Evolutionary conservation across 1,140 invertebrate genomes (phyloP), one percentile per base, ranked within the genome.

Genomic region (Yoshiicerus persimilis): DNA sequence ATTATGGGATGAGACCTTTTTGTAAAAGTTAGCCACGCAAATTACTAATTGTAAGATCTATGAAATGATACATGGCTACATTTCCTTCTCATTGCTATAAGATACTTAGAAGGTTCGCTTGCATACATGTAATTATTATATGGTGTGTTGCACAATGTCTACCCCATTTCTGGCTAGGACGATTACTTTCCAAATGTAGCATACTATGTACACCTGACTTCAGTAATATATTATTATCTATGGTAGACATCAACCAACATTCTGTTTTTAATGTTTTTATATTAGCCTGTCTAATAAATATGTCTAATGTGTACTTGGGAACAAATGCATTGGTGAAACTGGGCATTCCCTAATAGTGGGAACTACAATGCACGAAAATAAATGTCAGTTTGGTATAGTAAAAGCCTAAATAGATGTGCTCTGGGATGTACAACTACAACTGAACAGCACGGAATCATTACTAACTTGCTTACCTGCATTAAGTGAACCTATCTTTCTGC

Each of bases 281-380:
- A 70, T 30, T 70, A 70, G 75, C 38, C 75, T 80, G 75, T 80
- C 75, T 80, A 80, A 80, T 80, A 80, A 80, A 80, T 80, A 80
- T 23, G 75, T 80, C 75, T 80, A 34, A 23, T 20, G 38, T 38
- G 34, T 56, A n/a, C 47, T 56, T 56, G 47, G 47, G 20, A 56
- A n/a, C 16, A 56, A 56, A 56, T n/a, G n/a, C n/a, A 20, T 47
- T 47, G 41, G 41, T 16, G 11, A 30, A 70, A 4, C 5, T 30
- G 30, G 27, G 11, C 66, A 30, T 11, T 70, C 27, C 13, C 25
- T 70, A 30, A 27, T 32, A 70, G 25, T 70, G 66, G 13, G 66
- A 70, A 32, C 30, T 70, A 11, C 27, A 30, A 25, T 13, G 30
- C 8, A 56, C n/a, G 47, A 56, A 56, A 30, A 70, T 70, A 70